Percentiles rank a stretch among this genome's conserved stretches.
phyloP scores from a whole-genome alignment of 1,140 invertebrate genomes.

The Polypedilum pembai region DNA sequence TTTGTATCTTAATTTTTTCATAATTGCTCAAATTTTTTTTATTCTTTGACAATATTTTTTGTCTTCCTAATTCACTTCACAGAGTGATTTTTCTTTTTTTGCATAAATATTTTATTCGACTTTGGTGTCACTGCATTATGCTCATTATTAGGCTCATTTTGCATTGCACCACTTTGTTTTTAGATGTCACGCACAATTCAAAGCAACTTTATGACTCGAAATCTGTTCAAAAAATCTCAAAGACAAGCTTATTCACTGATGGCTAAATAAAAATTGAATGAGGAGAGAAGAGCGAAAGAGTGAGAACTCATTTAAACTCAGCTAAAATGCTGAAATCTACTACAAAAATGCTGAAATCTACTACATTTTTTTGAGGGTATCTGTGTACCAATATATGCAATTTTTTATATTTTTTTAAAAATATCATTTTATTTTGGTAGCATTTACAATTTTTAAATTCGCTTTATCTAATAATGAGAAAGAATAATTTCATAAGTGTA shows the following conservation, averaged over 20 bases:
- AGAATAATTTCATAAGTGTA: too few relatives aligned
- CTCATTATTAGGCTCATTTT: neutral
- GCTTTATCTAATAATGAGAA: too few relatives aligned
- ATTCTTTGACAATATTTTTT: neutral
- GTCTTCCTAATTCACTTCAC: neutral
- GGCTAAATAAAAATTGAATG: neutral
- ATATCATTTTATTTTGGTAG: too few relatives aligned
- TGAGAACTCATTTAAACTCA: neutral
- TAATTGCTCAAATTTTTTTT: neutral
- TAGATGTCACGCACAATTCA: neutral
- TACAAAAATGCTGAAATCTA: too few relatives aligned
- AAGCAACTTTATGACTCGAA: neutral
- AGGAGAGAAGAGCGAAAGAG: neutral
- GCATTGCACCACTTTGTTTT: neutral
- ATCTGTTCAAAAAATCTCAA: neutral
- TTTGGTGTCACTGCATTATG: neutral
- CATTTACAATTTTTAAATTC: too few relatives aligned
- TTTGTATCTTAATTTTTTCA: neutral
- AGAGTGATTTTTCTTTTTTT: neutral
- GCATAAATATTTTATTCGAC: slow-evolving; percentile 3
- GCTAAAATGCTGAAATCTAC: too few relatives aligned
- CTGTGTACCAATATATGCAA: too few relatives aligned
- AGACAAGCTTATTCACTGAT: slow-evolving; percentile 4
- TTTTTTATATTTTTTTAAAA: too few relatives aligned
- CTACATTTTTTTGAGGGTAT: too few relatives aligned